phyloP scores from a whole-genome alignment of 2,797 vertebrate species.

The Anniella stebbinsi region DNA sequence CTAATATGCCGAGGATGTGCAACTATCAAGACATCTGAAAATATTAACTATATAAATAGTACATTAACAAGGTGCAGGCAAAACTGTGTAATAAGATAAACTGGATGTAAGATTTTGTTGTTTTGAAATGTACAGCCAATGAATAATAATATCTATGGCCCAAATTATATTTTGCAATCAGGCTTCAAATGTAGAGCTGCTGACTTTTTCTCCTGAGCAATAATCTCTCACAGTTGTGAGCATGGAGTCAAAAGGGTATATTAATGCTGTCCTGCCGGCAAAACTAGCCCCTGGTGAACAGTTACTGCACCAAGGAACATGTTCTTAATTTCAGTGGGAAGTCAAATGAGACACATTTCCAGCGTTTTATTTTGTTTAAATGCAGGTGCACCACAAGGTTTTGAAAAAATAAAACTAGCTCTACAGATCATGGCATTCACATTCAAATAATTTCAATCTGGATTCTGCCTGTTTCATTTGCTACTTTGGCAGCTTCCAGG shows the following conservation, averaged over 20 bases:
- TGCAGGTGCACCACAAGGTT: constrained; percentile 12
- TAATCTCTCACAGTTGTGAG: background rate
- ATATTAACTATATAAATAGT: background rate
- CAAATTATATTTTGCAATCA: constrained; percentile 26
- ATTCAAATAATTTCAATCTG: constrained; percentile 6
- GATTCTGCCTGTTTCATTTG: constrained; percentile 13
- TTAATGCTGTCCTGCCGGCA: background rate
- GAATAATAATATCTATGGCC: background rate
- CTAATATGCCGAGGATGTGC: background rate
- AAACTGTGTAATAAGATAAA: background rate
- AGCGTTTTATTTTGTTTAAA: constrained; percentile 19
- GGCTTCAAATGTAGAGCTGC: background rate
- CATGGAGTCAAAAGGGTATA: background rate
- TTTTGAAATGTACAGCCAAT: background rate
- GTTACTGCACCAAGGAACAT: constrained; percentile 14
- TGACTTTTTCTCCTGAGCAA: background rate
- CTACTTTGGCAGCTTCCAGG: background rate
- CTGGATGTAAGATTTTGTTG: background rate
- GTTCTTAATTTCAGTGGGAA: constrained; percentile 10
- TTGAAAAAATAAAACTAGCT: constrained; percentile 36
- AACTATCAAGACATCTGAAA: background rate
- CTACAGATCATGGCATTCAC: constrained; percentile 19
- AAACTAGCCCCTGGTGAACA: background rate
- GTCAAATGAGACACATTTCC: constrained; percentile 32
- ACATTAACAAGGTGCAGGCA: background rate